phyloP scores from a whole-genome alignment of 2,113 vertebrate species.

The Isichthys henryi region DNA sequence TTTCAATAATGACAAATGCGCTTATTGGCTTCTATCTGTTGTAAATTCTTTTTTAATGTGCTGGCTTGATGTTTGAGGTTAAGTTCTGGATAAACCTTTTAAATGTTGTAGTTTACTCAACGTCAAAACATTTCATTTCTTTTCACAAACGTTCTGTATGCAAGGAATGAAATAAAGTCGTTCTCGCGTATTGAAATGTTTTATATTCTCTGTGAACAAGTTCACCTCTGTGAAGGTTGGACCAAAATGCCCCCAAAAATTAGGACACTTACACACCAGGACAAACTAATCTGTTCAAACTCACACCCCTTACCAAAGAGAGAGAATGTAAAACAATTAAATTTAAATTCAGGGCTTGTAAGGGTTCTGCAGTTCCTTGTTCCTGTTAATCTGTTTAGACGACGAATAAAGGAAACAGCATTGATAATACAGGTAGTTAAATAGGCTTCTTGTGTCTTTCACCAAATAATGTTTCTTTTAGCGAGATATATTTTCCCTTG shows the following conservation, averaged over 20 bases:
- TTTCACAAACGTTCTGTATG: background rate
- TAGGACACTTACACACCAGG: background rate
- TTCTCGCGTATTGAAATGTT: background rate
- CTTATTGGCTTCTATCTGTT: background rate
- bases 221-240: background rate
- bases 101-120: background rate
- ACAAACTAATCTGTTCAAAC: constrained; percentile 15
- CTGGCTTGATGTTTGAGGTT: background rate
- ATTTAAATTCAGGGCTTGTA: constrained; percentile 6
- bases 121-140: background rate
- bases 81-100: background rate
- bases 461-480: background rate
- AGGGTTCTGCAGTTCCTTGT: background rate
- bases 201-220: background rate
- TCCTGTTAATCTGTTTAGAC: constrained; percentile 15
- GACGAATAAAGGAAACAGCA: background rate
- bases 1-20: background rate
- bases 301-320: background rate
- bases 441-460: background rate
- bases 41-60: background rate
- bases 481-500: background rate
- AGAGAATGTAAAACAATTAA: constrained; percentile 20
- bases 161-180: background rate
- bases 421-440: background rate
- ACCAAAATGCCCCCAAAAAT: background rate